Evolutionary conservation across 2,113 vertebrate species (phyloP), one percentile per base, ranked within the genome.

Genomic region (Serinus canaria): DNA sequence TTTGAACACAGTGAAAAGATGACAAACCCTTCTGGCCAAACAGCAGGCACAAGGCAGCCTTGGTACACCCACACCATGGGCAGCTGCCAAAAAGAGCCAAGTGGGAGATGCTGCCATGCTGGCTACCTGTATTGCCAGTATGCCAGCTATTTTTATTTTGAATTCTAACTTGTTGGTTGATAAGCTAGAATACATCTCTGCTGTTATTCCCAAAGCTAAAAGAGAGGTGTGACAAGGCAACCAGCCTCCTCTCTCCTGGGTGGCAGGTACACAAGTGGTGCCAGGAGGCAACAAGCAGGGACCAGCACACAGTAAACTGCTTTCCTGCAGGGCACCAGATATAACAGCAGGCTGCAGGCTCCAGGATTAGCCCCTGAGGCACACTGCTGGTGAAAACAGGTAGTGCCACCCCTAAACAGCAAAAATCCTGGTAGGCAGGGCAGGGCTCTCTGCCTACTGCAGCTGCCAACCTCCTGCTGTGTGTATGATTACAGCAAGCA

Each of bases 401-500:
- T 78, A 89, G 67, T 25, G 46, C 11, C 30, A 66, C 13, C 5
- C 3, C 33, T 17, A 13, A 67, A 67, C 1, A 53, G 39, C 37
- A 86, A 87, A 60, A 46, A 44, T 10, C n/a, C 5, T 21, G 41
- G 39, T 2, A 37, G 3, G 3, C 15, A 78, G 23, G 39, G 49
- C 56, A 50, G 23, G 3, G 2, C 37, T 49, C 55, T 52, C 44
- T 39, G 28, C 41, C 41, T 18, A 18, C 27, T 64, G 62, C 17
- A 4, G 28, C 49, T 55, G 67, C 52, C 39, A 39, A 2, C 31
- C 24, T 92, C 33, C 43, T 30, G 47, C n/a, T 6, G 1, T 23
- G n/a, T 46, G 50, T 3, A 2, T 20, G n/a, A 79, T 62, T n/a
- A 46, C 37, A 43, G 41, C 0, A 1, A 85, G 23, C 1, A 1